These are phyloP conservation scores for Boloria selene DNA, from an alignment of 2,888 invertebrate genomes.

Conservation along the genomic window DNA sequence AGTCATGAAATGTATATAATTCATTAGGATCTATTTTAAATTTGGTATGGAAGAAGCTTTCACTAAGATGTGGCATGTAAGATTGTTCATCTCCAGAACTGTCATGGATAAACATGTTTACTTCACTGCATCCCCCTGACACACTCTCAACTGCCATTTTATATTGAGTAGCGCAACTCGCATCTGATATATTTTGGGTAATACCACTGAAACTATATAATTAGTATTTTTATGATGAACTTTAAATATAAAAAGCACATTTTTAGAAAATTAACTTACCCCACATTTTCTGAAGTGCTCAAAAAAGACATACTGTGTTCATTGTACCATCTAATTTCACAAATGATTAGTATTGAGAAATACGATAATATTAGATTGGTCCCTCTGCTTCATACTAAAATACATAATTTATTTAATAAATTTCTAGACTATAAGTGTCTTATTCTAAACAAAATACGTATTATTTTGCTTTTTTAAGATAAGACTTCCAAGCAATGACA, in stretches of 20 bases:
- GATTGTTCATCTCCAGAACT: constrained; percentile 71
- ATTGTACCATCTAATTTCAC: constrained; percentile 70
- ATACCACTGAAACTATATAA: constrained; percentile 73
- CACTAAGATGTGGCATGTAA: constrained; percentile 71
- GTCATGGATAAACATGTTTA: constrained; percentile 73
- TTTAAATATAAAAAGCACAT: not conserved
- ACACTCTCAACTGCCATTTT: constrained; percentile 77
- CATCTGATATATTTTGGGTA: constrained; percentile 78
- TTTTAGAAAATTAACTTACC: constrained; percentile 56
- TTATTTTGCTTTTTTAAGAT: constrained; percentile 57
- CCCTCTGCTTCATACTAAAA: constrained; percentile 73
- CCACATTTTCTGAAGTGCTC: constrained; percentile 81
- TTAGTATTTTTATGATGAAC: constrained; percentile 3
- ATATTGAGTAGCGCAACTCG: constrained; percentile 77
- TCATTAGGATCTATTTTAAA: constrained; percentile 80
- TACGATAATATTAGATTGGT: constrained; percentile 62
- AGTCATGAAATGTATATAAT: constrained; percentile 77
- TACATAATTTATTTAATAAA: constrained; percentile 34
- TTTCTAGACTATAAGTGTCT: constrained; percentile 30
- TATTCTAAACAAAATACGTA: constrained; percentile 54
- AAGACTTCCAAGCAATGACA: constrained; percentile 58
- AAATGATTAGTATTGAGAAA: constrained; percentile 59
- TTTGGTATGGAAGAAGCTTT: constrained; percentile 73
- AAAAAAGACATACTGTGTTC: constrained; percentile 80
- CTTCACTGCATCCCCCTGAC: constrained; percentile 68